Evolutionary conservation across 2,888 invertebrate genomes (phyloP), one percentile per base, ranked within the genome.

Genomic region (Steinernema carpocapsae): DNA sequence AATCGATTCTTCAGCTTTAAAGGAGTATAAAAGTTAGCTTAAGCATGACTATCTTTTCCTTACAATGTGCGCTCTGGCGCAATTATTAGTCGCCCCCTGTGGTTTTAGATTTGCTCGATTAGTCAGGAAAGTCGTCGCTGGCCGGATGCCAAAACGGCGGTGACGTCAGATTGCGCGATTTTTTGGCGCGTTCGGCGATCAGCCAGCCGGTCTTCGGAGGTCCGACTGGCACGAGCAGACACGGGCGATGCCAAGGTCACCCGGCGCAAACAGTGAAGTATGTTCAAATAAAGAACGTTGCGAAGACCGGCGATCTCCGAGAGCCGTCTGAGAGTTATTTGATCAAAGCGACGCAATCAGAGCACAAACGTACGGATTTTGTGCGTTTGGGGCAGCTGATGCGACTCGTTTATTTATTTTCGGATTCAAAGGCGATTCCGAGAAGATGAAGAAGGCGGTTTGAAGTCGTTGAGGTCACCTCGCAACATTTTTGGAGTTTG

Each of bases 261-360:
- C 64, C 29, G 64, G 64, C 64, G 64, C 64, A 64, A 64, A 64
- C 64, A 64, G 64, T 64, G 32, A 64, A 64, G 64, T 64, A 32
- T 64, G 64, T 64, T 64, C 64, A 64, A 64, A 64, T 26, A 64
- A 32, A 12, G 64, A 37, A 64, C 64, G 52, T 26, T 32, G 26
- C 29, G 56, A n/a, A 32, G 26, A 56, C 14, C 24, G 24, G 37
- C n/a, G 64, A 32, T 64, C 64, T 26, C 32, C 64, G 64, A 64
- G 64, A 32, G 26, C 56, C 56, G 24, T 56, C 56, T 19, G 24
- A 24, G 56, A 32, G 10, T n/a, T 64, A 64, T 64, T 64, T 64
- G 64, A 64, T 64, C 64, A 64, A 26, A 17, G 29, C 37, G 37
- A 10, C 32, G 26, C 22, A 64, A 64, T 29, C 64, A 64, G 32